Conservation (phyloP, 2,797 vertebrate genomes). For the Molothrus aeneus region DNA sequence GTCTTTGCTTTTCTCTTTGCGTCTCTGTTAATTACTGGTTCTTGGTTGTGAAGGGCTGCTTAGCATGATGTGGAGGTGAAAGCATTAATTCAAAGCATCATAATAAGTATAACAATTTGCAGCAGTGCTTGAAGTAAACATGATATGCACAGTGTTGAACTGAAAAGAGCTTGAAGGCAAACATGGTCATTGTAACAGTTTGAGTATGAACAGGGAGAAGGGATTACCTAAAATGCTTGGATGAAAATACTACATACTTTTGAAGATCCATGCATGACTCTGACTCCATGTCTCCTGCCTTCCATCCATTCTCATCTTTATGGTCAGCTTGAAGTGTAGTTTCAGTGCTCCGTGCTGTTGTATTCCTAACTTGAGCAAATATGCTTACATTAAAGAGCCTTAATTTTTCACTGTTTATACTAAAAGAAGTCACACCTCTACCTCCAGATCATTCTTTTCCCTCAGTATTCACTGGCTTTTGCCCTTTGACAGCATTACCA, state of each 20-base stretch:
- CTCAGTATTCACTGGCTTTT: background rate
- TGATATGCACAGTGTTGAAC: background rate
- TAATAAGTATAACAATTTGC: background rate
- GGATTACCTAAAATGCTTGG: background rate
- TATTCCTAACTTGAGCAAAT: background rate
- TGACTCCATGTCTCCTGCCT: background rate
- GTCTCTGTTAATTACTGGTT: background rate
- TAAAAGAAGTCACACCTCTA: background rate
- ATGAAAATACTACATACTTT: background rate
- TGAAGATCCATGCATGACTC: background rate
- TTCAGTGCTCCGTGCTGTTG: background rate
- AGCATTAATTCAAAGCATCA: background rate
- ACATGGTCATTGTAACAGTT: background rate
- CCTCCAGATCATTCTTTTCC: background rate
- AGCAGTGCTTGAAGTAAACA: background rate
- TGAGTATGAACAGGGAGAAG: background rate
- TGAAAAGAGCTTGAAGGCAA: background rate
- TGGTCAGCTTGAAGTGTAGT: background rate
- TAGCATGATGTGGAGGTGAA: background rate
- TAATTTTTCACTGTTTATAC: background rate
- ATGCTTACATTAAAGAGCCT: background rate
- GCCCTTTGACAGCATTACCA: background rate
- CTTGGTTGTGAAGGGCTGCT: background rate
- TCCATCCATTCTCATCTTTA: background rate
- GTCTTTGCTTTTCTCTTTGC: background rate